These are phyloP conservation scores for Agrotis clavis DNA, from an alignment of 2,888 invertebrate species.

Conservation along the genomic window DNA sequence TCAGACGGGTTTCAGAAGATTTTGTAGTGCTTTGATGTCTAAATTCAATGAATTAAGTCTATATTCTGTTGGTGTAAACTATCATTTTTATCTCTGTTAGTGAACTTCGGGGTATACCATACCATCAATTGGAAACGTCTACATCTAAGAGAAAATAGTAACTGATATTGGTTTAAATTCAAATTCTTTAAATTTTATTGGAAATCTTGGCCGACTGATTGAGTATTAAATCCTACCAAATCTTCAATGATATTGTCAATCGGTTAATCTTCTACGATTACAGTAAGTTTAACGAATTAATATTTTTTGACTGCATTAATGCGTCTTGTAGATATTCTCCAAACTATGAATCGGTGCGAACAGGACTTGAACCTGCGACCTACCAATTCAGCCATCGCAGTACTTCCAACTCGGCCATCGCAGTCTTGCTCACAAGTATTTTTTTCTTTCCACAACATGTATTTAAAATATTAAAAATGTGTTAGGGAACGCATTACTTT, in stretches of 20 bases:
- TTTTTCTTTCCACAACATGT: too few species aligned
- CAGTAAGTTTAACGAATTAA: not conserved
- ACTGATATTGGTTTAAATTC: constrained; percentile 8
- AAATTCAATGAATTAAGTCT: constrained; percentile 12
- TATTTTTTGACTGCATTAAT: not conserved
- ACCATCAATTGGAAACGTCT: not conserved
- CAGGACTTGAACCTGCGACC: too few species aligned
- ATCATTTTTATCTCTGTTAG: constrained; percentile 34
- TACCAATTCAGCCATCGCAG: too few species aligned
- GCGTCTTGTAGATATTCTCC: not conserved
- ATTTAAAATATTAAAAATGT: too few species aligned
- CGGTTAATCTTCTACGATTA: too few species aligned
- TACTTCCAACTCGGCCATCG: too few species aligned
- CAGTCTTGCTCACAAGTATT: too few species aligned
- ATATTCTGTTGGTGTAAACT: constrained; percentile 37
- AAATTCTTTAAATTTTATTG: not conserved
- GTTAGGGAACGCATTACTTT: too few species aligned
- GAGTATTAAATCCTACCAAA: not conserved
- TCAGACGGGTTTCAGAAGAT: constrained; percentile 42
- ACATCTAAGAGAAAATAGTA: not conserved
- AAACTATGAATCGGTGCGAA: too few species aligned
- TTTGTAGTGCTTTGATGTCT: constrained; percentile 53
- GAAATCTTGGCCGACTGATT: not conserved
- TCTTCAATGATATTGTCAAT: not conserved
- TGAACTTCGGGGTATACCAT: constrained; percentile 4